Evolutionary conservation across 1,140 invertebrate genomes (phyloP), one percentile per base, ranked within the genome.

Genomic region (Asbolus verrucosus): DNA sequence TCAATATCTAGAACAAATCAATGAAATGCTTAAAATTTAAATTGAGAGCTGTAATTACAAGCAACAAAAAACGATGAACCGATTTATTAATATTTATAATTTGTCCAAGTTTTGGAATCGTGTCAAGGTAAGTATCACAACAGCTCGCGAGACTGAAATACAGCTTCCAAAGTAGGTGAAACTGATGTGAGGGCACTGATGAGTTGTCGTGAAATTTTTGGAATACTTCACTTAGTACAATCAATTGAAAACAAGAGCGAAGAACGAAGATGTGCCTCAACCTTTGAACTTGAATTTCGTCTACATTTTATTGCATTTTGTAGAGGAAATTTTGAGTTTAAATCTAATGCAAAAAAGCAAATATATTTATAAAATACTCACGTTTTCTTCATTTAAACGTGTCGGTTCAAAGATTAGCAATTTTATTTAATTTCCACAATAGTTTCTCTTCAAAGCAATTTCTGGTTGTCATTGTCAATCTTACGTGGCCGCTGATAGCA

Each of bases 401-500:
- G 50, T 19, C 38, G 41, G 72, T 33, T 59, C 61, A 63, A 46
- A 71, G 66, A 69, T 69, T 65, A 66, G 30, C 67, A 72, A 66
- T 63, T 68, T 54, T 63, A 67, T 50, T 36, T 24, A 67, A 65
- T 46, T 50, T 68, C 30, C 21, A 68, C 65, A 41, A 71, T 30
- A 68, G 38, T 68, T 61, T 68, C 67, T 63, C 60, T 46, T 19
- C 62, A 63, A 16, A 6, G 27, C 65, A 43, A 60, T 36, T 60
- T 60, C 19, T 41, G 31, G 65, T 72, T 72, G 70, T 69, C 70
- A 72, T 70, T 77, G 76, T 76, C 70, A 77, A 73, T 73, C 76
- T 77, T 76, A 77, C 76, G 76, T 77, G 76, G 76, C 76, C 65
- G 31, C 33, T 41, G 66, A 67, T 4, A 6, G 39, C 43, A 66